Percentiles rank a stretch among this genome's conserved stretches.
Conservation (phyloP, 1,140 invertebrate genomes). For the Apis mellifera region Amel_HAv3.1 CM009931.2:6137001-6137500, state of each 20-base stretch:
- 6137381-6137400: neutral
- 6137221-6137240: slow-evolving; percentile 59
- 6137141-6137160: slow-evolving; percentile 40
- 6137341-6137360: slow-evolving; percentile 33
- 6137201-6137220: slow-evolving; percentile 63
- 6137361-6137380: neutral
- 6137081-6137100: slow-evolving; percentile 51
- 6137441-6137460: no score
- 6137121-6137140: slow-evolving; percentile 51
- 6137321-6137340: slow-evolving; percentile 26
- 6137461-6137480: no score
- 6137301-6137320: slow-evolving; percentile 38
- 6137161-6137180: slow-evolving; percentile 38
- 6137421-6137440: no score
- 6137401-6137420: no score
- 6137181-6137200: slow-evolving; percentile 35
- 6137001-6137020: no score
- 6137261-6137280: neutral
- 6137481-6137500: no score
- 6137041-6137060: slow-evolving; percentile 31
- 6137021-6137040: neutral
- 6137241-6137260: slow-evolving; percentile 12
- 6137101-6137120: slow-evolving; percentile 42
- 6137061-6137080: slow-evolving; percentile 47
- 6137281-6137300: neutral